Evolutionary conservation across 2,113 vertebrate genomes (phyloP), one percentile per base, ranked within the genome.

Genomic region (Coptodon rendalli): DNA sequence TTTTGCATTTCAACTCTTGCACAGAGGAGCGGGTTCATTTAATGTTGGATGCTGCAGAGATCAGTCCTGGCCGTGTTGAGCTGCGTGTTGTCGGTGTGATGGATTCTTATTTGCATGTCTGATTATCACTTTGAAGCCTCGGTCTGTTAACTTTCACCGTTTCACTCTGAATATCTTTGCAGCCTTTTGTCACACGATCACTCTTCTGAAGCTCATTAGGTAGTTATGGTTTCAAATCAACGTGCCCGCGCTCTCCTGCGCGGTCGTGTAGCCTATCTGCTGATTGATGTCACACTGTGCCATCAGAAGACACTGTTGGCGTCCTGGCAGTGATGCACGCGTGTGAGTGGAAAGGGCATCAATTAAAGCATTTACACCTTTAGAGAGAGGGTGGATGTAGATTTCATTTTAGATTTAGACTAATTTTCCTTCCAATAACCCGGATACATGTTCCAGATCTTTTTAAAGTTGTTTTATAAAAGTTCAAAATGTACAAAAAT

Each of bases 121-220:
- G 45, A 38, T 90, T 78, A 90, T 86, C 85, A 88, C 68, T 82
- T 90, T 85, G 89, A 80, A 92, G 81, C 59, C 76, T 91, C 27
- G n/a, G 85, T 43, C 38, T 90, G 85, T 66, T 82, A 22, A 87
- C 84, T 89, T 90, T 83, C 84, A 38, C 88, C 50, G 31, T 1
- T 40, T 82, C 61, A 29, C 53, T 80, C 40, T 22, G 50, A 31
- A 17, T 83, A 40, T 27, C 34, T 54, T 48, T 53, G 43, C 90
- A 29, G 43, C 19, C 17, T 50, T 84, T 52, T 81, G 81, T 66
- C 81, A 50, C 38, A 31, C 71, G 24, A 50, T 50, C 71, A 50
- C 71, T 78, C 27, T 31, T 50, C 24, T 50, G 45, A n/a, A 29
- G 24, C 45, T 50, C 45, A 31, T 50, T 1, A 31, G 16, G 9